phyloP scores from a whole-genome alignment of 2,113 vertebrate species.

The Epinephelus moara region DNA sequence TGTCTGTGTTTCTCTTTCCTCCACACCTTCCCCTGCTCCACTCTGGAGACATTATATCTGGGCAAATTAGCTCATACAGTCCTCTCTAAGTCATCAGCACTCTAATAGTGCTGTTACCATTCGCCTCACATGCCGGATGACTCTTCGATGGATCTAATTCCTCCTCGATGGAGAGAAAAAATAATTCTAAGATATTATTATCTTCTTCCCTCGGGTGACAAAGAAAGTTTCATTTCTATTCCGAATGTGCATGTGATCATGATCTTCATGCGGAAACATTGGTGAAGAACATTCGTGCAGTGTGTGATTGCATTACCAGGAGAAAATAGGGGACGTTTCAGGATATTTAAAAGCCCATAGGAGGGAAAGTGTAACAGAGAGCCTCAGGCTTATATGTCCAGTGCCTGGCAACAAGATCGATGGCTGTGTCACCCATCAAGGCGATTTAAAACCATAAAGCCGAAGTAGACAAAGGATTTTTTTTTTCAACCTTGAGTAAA shows the following conservation, averaged over 20 bases:
- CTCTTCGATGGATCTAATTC: conserved; percentile 29
- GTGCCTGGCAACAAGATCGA: conserved; percentile 36
- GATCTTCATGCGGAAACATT: background rate
- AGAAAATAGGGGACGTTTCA: background rate
- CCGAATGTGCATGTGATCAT: conserved; percentile 5
- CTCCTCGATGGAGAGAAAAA: conserved; percentile 9
- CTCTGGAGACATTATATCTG: conserved; percentile 16
- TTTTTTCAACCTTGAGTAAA: conserved; percentile 19
- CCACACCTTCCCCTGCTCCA: background rate
- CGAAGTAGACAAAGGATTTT: conserved; percentile 17
- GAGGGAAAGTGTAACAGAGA: background rate
- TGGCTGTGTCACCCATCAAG: conserved; percentile 37
- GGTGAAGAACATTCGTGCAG: background rate
- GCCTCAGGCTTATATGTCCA: background rate
- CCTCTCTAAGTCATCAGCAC: conserved; percentile 56
- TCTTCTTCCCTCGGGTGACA: conserved; percentile 41
- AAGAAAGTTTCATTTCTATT: conserved; percentile 25
- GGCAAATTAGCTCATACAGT: conserved; percentile 32
- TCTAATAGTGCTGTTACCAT: conserved; percentile 51
- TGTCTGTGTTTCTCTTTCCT: background rate
- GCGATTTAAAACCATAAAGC: conserved; percentile 33
- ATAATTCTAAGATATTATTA: conserved; percentile 43
- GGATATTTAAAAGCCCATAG: background rate
- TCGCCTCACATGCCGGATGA: conserved; percentile 25
- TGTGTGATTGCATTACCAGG: background rate